These are phyloP conservation scores for Grammomys surdaster DNA, from an alignment of 2,113 vertebrate genomes.

Conservation along the genomic window DNA sequence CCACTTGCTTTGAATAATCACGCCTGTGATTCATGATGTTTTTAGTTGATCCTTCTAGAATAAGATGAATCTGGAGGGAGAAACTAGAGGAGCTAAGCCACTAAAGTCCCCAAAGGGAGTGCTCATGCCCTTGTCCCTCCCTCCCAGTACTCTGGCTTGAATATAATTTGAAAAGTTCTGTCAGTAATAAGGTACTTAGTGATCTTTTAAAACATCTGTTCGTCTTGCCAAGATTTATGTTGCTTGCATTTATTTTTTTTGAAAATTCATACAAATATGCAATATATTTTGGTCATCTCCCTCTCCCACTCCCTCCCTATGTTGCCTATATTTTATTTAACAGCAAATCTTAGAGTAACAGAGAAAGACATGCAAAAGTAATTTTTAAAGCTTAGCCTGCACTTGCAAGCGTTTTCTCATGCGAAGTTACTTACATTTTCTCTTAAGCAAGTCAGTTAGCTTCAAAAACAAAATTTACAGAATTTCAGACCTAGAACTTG, in stretches of 20 bases:
- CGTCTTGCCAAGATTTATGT: constrained; percentile 17
- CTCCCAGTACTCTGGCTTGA: neutral
- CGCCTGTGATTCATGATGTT: neutral
- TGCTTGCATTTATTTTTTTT: neutral
- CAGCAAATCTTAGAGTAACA: constrained; percentile 46
- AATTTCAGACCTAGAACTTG: constrained; percentile 34
- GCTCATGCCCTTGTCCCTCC: neutral
- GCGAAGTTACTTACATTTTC: constrained; percentile 22
- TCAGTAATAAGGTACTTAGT: constrained; percentile 26
- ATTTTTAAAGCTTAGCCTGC: neutral
- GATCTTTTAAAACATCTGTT: neutral
- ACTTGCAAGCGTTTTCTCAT: neutral
- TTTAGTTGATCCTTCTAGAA: neutral
- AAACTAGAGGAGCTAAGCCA: constrained; percentile 48
- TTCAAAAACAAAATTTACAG: neutral
- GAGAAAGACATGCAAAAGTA: neutral
- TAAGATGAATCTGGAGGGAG: neutral
- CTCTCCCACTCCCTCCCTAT: too few species aligned
- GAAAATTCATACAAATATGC: neutral
- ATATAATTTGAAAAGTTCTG: neutral
- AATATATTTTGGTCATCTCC: neutral
- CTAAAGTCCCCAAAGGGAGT: constrained; percentile 3
- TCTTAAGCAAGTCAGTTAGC: neutral
- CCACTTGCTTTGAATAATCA: constrained; percentile 48
- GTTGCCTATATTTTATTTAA: neutral